Base-by-base conservation (phyloP, 2,113 vertebrate genomes). In the Neotoma lepida region DNA sequence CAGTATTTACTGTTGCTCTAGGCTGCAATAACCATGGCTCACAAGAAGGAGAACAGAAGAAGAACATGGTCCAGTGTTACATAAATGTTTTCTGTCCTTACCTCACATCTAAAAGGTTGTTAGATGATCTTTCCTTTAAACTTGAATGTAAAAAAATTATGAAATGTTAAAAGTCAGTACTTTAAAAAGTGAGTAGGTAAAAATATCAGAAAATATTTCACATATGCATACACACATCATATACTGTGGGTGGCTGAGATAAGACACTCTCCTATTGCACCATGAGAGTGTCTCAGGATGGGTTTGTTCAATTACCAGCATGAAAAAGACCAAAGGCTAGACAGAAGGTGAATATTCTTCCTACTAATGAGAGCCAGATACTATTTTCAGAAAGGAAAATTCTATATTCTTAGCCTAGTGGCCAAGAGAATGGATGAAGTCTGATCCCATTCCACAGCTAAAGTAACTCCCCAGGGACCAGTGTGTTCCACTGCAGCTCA, bases 241-340 rank as follows among this genome's bases (percentile, higher is more conserved):
- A 26, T 6, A 15, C 24, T 22, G 6, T 22, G 15, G 17, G 8
- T 14, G 14, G 14, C 4, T 76, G 5, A n/a, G 6, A 5, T 30
- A 4, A 20, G 20, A 4, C 3, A 4, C 22, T 49, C 35, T 22
- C 33, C 56, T 26, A 68, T 0, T 18, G 3, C 0, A 33, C 26
- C 24, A n/a, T 26, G 13, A 17, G 39, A 49, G 33, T 84, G 10
- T 54, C 66, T 94, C 70, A 24, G 24, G 17, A 39, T 24, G 24
- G 15, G 26, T 58, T 61, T 68, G 3, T 0, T 39, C 35, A 51
- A 3, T 73, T 17, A 18, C 28, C 24, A 49, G 74, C 10, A 14
- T 35, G 18, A 20, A 74, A 20, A 82, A 89, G 35, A 64, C 13
- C 33, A 35, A 14, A 46, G 10, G 15, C 24, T 24, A 58, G 14